phyloP scores from a whole-genome alignment of 2,113 vertebrate genomes.

The Cottus gobio region DNA sequence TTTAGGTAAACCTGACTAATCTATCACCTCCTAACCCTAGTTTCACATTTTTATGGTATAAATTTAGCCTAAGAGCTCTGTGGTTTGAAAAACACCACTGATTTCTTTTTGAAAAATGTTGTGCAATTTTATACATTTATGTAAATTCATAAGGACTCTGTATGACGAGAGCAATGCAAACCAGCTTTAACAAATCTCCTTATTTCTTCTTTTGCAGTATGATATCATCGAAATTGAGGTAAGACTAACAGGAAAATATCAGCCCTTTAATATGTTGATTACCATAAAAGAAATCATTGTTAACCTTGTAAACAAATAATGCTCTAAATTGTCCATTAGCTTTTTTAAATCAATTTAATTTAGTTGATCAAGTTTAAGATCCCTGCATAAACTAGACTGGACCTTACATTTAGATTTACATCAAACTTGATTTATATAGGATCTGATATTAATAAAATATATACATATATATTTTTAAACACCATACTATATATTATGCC shows the following conservation, averaged over 20 bases:
- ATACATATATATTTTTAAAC: no score
- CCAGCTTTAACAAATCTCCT: background rate
- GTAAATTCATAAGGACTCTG: no score
- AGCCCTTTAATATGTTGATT: background rate
- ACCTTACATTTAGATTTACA: no score
- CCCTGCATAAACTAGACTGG: background rate
- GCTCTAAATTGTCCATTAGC: background rate
- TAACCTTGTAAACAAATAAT: background rate
- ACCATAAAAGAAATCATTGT: background rate
- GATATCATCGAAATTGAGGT: constrained; percentile 68
- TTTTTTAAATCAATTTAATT: no score
- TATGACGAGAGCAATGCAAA: background rate
- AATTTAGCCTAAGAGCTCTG: no score
- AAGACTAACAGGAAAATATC: constrained; percentile 22
- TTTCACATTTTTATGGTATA: no score
- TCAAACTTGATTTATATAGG: background rate
- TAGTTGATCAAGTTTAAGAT: background rate
- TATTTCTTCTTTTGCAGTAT: constrained; percentile 64
- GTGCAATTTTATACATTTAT: no score
- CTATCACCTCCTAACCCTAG: no score
- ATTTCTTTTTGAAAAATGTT: no score
- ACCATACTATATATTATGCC: no score
- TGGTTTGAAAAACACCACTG: no score
- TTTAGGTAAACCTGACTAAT: background rate
- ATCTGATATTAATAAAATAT: no score